Conservation (phyloP, 2,113 vertebrate genomes). For the Oncorhynchus mykiss region DNA sequence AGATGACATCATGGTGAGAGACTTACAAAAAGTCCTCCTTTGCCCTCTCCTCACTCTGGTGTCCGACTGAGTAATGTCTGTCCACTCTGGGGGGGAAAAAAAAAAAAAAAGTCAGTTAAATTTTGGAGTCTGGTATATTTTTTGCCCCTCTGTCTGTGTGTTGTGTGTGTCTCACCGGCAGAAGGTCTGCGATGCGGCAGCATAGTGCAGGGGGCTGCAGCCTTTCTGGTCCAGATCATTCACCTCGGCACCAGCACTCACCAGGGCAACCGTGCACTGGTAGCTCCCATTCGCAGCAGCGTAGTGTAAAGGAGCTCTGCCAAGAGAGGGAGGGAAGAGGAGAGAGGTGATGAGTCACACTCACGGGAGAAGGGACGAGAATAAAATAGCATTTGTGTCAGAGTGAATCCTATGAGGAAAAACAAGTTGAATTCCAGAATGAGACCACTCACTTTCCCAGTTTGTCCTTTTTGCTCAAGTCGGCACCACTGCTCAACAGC, state of each 20-base stretch:
- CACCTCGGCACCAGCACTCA: slow-evolving; percentile 84
- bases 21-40: slow-evolving; percentile 93
- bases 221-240: slow-evolving; percentile 87
- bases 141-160: neutral
- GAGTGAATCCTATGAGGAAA: neutral
- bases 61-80: slow-evolving; percentile 70
- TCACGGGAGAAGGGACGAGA: no score
- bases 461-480: slow-evolving; percentile 86
- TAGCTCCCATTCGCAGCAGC: slow-evolving; percentile 90
- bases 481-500: slow-evolving; percentile 86
- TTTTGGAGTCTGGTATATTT: neutral
- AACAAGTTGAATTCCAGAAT: neutral
- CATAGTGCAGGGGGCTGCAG: slow-evolving; percentile 91
- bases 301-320: slow-evolving; percentile 92
- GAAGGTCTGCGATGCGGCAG: slow-evolving; percentile 90
- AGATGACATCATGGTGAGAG: neutral
- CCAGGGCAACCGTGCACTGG: slow-evolving; percentile 85
- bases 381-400: neutral
- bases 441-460: slow-evolving; percentile 82
- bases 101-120: no score
- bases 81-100: slow-evolving; percentile 68
- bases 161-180: slow-evolving; percentile 75
- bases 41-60: slow-evolving; percentile 76
- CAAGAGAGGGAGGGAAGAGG: neutral
- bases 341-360: neutral